Base-by-base conservation (phyloP, 2,888 invertebrate species). In the Microplitis deprimator region DNA sequence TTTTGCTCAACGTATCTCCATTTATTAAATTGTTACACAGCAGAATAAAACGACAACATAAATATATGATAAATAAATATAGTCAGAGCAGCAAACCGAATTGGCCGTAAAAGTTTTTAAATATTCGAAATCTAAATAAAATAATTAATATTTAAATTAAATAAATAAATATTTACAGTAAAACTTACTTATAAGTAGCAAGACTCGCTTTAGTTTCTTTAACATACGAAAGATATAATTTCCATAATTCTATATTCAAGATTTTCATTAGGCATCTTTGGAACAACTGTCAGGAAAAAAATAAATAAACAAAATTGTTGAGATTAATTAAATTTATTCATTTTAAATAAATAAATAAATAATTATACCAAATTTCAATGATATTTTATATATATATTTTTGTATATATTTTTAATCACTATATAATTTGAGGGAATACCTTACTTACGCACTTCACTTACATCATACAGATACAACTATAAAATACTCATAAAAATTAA, bases 201-300 rank as follows among this genome's bases (percentile, higher is more conserved):
- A 98, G 92, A 85, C 96, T 95, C 72, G 97, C 95, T 90, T 98
- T 98, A 1, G 99, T 99, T 89, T 99, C 99, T 91, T 98, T 97
- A 59, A 99, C 98, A 91, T 99, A 99, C 84, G 95, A 95, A 79
- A 99, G 93, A 91, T 99, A 99, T 75, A 98, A 93, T 89, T 98
- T 96, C 99, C 99, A 99, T 81, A 99, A 91, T 90, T 99, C 99
- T 82, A 99, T 99, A 91, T 99, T 98, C 79, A 99, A 93, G 83
- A 99, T 98, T 93, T 98, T 98, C 92, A 98, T 97, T 77, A 99
- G 93, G 90, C 98, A 99, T 83, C 98, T 93, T 92, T 98, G 97
- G 92, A 99, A 99, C 83, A 99, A 93, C 96, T 98, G 91, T 90
- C 82, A 85, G 88, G 88, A 88, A 90, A 90, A 86, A 85, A 79